Conservation (phyloP, 2,797 vertebrate species). For the Austrolebias charrua region DNA sequence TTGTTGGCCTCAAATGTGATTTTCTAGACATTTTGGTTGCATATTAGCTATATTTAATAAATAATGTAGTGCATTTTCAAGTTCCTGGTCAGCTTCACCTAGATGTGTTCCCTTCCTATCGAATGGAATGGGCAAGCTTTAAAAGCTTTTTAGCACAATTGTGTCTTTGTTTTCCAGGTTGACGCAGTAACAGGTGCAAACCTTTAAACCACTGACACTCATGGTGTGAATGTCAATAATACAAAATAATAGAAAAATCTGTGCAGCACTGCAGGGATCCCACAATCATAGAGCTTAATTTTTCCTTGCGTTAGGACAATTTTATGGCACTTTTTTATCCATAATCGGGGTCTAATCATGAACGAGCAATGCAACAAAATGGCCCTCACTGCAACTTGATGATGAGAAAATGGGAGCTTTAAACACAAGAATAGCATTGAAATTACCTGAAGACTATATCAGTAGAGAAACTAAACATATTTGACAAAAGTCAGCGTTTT, state of each 20-base stretch:
- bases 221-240: not conserved
- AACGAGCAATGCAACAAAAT: not conserved
- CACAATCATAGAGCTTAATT: not conserved
- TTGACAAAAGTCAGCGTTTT: too few species aligned
- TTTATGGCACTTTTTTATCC: not conserved
- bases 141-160: not conserved
- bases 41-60: too few species aligned
- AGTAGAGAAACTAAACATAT: too few species aligned
- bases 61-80: too few species aligned
- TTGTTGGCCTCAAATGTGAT: too few species aligned
- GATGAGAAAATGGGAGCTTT: not conserved
- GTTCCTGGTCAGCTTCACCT: too few species aligned
- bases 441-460: not conserved
- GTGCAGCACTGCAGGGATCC: not conserved
- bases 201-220: not conserved
- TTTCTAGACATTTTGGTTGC: too few species aligned
- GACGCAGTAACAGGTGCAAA: not conserved
- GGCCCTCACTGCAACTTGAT: not conserved
- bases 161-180: not conserved
- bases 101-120: too few species aligned
- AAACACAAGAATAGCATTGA: not conserved
- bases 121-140: not conserved
- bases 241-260: not conserved
- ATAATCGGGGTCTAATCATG: not conserved
- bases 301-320: not conserved